Base-by-base conservation (phyloP, 2,113 vertebrate genomes). In the Bothrops jararaca region DNA sequence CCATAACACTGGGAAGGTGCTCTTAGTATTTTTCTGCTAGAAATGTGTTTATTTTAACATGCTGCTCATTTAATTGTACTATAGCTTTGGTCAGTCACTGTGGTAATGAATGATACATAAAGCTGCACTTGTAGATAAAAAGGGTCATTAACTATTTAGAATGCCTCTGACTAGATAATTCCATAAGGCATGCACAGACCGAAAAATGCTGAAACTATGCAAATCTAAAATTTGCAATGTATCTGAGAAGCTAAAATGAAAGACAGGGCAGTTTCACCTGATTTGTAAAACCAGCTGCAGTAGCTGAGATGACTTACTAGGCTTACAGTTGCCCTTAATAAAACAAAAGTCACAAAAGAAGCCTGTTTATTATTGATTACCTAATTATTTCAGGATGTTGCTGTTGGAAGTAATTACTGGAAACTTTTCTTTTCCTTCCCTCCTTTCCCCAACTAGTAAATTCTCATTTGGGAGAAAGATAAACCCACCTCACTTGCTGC, bases 311-410 rank as follows among this genome's bases (percentile, higher is more conserved):
- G 91, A 85, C 74, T 94, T 93, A 91, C 90, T 69, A 95, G 5
- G 4, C 11, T 10, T 9, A 6, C 15, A 24, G 24, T 92, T 88
- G 45, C 95, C 88, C 94, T 54, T 90, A 90, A 4, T 57, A 94
- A 94, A 93, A 74, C 92, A 95, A 96, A 95, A 94, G 29, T 91
- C 95, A 92, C 80, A 92, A 74, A 94, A 95, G 48, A 90, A 94
- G 24, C 22, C 94, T 94, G 95, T 92, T 90, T 95, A 96, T 96
- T 96, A 95, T 96, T 96, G 95, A 97, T 97, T 95, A 92, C 92
- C 90, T 94, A 94, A 94, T 50, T 50, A 92, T 89, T 95, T 92
- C 95, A 86, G 92, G 91, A 90, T 95, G 89, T 64, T 34, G 45
- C 48, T 90, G 7, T 13, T 95, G 93, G 88, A 95, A 96, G 94